Percentiles rank a stretch among this genome's conserved stretches.
Evolutionary conservation across 2,888 invertebrate genomes (phyloP).

Genomic region (Diaphora mendica): DNA sequence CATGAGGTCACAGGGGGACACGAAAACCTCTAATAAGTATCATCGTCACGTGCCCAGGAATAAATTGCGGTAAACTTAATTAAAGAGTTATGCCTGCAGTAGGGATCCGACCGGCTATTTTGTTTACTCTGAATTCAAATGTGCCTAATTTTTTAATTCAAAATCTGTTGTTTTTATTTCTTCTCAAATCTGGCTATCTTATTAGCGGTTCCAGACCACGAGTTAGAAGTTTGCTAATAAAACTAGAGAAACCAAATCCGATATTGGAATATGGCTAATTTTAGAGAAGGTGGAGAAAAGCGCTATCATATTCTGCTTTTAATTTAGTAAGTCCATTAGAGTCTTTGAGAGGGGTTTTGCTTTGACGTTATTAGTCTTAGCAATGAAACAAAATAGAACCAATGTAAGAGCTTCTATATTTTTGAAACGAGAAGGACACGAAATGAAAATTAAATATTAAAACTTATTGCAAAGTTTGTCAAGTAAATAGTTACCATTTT

Average conservation of each 20-base stretch:
- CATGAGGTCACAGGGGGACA: constrained; percentile 44
- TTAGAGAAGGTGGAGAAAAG: background rate
- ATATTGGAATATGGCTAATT: background rate
- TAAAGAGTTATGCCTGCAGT: constrained; percentile 62
- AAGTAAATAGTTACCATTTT: background rate
- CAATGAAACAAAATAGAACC: background rate
- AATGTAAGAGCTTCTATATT: constrained; percentile 4
- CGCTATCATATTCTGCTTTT: background rate
- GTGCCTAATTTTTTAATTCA: constrained; percentile 27
- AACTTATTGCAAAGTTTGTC: background rate
- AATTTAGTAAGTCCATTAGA: background rate
- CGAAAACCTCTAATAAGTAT: constrained; percentile 54
- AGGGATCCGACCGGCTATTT: constrained; percentile 19
- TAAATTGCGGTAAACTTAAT: constrained; percentile 76
- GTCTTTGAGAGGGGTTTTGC: too few species aligned
- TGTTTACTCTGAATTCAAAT: constrained; percentile 47
- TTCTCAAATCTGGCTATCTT: background rate
- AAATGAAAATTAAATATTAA: background rate
- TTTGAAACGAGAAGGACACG: too few species aligned
- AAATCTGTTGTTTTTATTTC: constrained; percentile 2
- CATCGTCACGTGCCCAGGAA: constrained; percentile 70
- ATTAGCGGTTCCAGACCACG: background rate
- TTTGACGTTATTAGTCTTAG: background rate
- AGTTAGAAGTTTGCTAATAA: background rate
- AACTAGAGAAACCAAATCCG: background rate